phyloP scores from a whole-genome alignment of 2,113 vertebrate genomes.

The Axis porcinus region DNA sequence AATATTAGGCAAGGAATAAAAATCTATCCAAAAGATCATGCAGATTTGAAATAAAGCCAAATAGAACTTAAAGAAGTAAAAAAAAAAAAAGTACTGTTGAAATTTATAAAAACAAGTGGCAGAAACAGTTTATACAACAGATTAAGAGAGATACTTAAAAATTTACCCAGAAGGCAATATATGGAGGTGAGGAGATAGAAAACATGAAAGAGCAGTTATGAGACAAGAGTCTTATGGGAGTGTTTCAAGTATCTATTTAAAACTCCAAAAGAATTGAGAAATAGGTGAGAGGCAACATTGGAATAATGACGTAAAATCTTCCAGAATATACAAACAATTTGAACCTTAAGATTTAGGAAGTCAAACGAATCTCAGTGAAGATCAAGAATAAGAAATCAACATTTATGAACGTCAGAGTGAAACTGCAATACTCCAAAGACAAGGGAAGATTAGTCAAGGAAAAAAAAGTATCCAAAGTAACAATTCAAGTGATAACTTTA shows the following conservation, averaged over 20 bases:
- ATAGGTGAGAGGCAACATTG: background rate
- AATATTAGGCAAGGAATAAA: background rate
- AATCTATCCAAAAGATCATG: background rate
- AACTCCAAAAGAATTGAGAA: slow-evolving; percentile 6
- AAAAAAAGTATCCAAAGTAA: background rate
- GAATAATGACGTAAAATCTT: background rate
- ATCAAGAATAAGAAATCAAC: background rate
- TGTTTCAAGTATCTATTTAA: background rate
- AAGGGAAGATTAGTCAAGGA: background rate
- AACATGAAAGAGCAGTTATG: slow-evolving; percentile 5
- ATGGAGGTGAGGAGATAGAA: background rate
- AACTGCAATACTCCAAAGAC: background rate
- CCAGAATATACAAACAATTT: background rate
- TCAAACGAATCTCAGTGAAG: background rate
- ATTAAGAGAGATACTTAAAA: background rate
- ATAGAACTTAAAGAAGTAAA: background rate
- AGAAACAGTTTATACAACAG: background rate
- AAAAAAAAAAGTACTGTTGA: background rate
- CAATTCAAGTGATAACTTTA: background rate
- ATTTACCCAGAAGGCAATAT: background rate
- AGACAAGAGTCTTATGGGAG: background rate
- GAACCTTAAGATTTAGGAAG: slow-evolving; percentile 16
- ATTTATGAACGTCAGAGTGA: background rate
- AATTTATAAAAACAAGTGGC: background rate
- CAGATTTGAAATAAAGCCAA: slow-evolving; percentile 2